Evolutionary conservation across 35 echinoderm and acorn worm genomes (phyloP), one percentile per base, ranked within the genome.

Genomic region (Eucidaris tribuloides): DNA sequence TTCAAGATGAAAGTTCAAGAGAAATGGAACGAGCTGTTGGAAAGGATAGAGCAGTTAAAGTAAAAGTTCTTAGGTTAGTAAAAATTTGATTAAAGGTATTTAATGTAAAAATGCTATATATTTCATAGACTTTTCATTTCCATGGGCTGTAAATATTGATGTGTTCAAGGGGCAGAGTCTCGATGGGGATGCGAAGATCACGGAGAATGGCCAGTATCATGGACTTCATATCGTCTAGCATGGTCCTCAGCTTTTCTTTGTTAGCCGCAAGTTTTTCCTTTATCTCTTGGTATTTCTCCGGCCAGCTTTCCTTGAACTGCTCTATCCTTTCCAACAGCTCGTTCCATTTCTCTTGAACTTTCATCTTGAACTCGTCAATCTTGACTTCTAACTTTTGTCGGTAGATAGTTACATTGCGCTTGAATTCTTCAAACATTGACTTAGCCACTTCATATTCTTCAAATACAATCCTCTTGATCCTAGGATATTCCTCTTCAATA

Each of bases 401-500:
- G 56, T 64, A 30, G 34, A 41, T 4, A 78, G 88, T 84, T 4
- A 64, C 71, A 65, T 90, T 90, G 3, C 20, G 34, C 19, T 71
- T 64, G 76, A 92, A 58, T 42, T 89, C 43, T 23, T 71, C 72
- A 1, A 84, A 30, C 71, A 58, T 31, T 31, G 27, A 42, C 62
- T 68, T 88, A 17, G 74, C 76, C 20, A 81, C 55, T 18, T 78
- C 74, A 43, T 84, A 84, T 30, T 77, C 72, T 44, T 88, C 74
- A 2, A 46, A 32, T 0, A 88, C 66, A 7, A 36, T 32, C 27
- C 42, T 46, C 59, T 36, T 66, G 40, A 78, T 58, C 57, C 50
- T 44, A 14, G 57, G 56, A 41, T 65, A 88, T 34, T 81, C 81
- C 30, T 44, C 85, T 35, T 79, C 38, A 20, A 88, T 0, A 77